A percentile compares a stretch with the other conserved stretches of the same genome.
phyloP scores from a whole-genome alignment of 23 tunicate genomes.

The Halocynthia roretzi region DNA sequence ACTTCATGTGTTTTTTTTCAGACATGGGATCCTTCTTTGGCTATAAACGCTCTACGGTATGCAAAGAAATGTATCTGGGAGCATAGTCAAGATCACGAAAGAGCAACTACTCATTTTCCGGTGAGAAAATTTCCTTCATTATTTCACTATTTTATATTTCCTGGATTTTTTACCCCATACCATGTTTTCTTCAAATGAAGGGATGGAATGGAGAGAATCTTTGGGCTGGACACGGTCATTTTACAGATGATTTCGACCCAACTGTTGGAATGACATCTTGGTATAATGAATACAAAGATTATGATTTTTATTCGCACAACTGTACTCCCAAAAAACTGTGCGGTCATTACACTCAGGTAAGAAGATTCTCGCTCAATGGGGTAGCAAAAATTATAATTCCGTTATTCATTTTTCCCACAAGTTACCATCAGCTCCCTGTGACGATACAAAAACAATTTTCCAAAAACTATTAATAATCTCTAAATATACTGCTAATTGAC shows the following conservation, averaged over 20 bases:
- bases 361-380: too few species aligned
- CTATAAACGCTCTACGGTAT: constrained; percentile 51
- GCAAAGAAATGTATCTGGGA: constrained; percentile 65
- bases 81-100: constrained; percentile 40
- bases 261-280: constrained; percentile 36
- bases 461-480: too few species aligned
- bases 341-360: constrained; percentile 93
- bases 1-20: background rate
- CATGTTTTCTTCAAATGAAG: constrained; percentile 7
- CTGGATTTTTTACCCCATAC: background rate
- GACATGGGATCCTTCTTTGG: constrained; percentile 89
- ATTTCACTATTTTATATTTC: background rate
- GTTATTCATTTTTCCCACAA: too few species aligned
- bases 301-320: constrained; percentile 47
- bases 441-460: too few species aligned
- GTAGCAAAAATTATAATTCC: too few species aligned
- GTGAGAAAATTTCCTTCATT: background rate
- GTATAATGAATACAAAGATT: constrained; percentile 69
- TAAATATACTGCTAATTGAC: too few species aligned
- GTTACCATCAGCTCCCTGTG: too few species aligned
- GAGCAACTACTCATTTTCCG: constrained; percentile 36
- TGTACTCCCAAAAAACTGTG: constrained; percentile 75
- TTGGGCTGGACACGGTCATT: constrained; percentile 67
- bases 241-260: constrained; percentile 54
- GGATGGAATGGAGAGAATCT: constrained; percentile 66